Evolutionary conservation across 1,140 invertebrate genomes (phyloP), one percentile per base, ranked within the genome.

Genomic region (Bicyclus anynana): DNA sequence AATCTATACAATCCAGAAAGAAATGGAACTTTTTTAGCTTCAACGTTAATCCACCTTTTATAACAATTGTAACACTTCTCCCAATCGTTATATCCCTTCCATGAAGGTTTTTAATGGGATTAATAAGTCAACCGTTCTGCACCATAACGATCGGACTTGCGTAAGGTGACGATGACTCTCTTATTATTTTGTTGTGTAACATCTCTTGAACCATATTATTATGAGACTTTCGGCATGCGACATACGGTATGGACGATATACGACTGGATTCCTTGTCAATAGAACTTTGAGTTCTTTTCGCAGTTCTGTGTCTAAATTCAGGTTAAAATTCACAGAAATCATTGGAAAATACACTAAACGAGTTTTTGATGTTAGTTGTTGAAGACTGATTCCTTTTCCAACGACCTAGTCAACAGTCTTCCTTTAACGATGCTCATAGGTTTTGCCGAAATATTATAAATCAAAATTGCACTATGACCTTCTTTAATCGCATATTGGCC

Each of bases 11-110:
- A n/a, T 20, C 12, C 0, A 20, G 14, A 21, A 67, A 67, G n/a
- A 67, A 67, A 37, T 44, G 20, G 18, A 59, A 67, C 47, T 67
- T 67, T 3, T 27, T 53, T 14, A 60, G 5, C 26, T 56, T 66
- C 13, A 66, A 40, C 5, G 58, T 60, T 10, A 60, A 17, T 1
- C 53, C 52, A 7, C 20, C 35, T 9, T 59, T 26, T 27, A 29
- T 14, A 64, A 12, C 9, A 55, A 5, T 12, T 21, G 5, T 20
- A 61, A 27, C 9, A 65, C 58, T 13, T 57, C 58, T 10, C 29
- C 29, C 40, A 59, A 35, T 16, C 62, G 27, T 10, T 26, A 12
- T 1, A 55, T n/a, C 10, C 53, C 42, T 13, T 54, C 42, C n/a
- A 0, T 4, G n/a, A 40, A 35, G 2, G n/a, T 7, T 48, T 38